These are phyloP conservation scores for Smittia sp. DNA, from an alignment of 2,888 invertebrate genomes.

Conservation along the genomic window DNA sequence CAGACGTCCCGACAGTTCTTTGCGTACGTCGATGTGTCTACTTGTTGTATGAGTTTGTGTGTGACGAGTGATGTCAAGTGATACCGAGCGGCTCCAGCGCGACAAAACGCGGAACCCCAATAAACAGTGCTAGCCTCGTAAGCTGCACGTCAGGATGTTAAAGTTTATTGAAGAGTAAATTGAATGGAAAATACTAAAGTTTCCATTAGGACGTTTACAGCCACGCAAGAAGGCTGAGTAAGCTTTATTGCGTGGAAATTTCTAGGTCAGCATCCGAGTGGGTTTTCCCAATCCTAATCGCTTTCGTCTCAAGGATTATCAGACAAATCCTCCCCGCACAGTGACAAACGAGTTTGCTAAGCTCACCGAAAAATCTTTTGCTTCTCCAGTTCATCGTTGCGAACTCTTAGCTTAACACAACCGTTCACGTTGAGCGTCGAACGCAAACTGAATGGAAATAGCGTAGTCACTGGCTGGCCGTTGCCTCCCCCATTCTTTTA, in stretches of 20 bases:
- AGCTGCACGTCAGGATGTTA: slow-evolving; percentile 4
- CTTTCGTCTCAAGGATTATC: background rate
- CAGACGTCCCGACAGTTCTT: no score
- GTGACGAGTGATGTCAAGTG: no score
- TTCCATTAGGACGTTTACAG: slow-evolving; percentile 10
- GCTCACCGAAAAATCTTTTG: background rate
- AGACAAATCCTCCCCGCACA: no score
- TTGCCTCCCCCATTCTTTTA: background rate
- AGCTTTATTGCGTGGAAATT: background rate
- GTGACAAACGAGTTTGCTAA: background rate
- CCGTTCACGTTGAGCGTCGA: background rate
- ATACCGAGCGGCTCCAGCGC: no score
- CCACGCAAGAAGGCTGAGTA: background rate
- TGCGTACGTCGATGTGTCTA: no score
- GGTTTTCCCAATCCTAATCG: background rate
- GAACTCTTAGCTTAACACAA: background rate
- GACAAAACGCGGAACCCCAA: no score
- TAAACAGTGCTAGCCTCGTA: background rate
- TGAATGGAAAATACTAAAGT: slow-evolving; percentile 6
- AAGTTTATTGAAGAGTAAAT: background rate
- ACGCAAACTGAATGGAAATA: background rate
- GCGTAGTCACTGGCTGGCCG: no score
- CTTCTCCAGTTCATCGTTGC: background rate
- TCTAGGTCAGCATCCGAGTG: no score
- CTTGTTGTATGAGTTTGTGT: no score